Percentiles rank a stretch among this genome's conserved stretches.
phyloP scores from a whole-genome alignment of 2,797 vertebrate species.

The Sphenopsis melanotis region DNA sequence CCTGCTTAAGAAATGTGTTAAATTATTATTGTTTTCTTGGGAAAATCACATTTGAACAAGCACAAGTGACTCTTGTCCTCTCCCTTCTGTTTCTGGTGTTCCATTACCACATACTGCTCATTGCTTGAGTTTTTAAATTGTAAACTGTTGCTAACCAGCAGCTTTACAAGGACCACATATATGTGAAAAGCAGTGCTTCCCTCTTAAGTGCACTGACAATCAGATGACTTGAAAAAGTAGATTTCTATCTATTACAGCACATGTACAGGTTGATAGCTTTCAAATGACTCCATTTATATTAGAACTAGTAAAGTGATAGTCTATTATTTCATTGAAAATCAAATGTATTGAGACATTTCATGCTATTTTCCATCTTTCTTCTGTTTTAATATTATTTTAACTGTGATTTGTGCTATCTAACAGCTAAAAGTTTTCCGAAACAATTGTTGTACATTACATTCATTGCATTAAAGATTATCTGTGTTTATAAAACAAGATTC shows the following conservation, averaged over 20 bases:
- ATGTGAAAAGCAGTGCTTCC: not conserved
- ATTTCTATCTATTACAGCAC: not conserved
- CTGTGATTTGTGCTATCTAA: not conserved
- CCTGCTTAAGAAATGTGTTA: not conserved
- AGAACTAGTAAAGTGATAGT: not conserved
- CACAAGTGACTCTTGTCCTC: not conserved
- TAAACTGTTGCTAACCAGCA: not conserved
- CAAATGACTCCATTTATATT: not conserved
- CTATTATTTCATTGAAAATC: constrained; percentile 6
- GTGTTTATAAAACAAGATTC: constrained; percentile 10
- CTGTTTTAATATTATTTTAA: not conserved
- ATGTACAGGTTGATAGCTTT: not conserved
- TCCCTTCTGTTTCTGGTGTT: not conserved
- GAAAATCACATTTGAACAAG: not conserved
- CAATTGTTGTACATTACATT: not conserved
- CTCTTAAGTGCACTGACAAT: not conserved
- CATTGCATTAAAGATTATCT: not conserved
- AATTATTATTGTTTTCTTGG: not conserved
- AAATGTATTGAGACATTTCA: not conserved
- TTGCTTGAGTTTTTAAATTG: not conserved
- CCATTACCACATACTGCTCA: not conserved
- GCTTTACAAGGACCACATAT: not conserved
- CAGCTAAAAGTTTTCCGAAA: not conserved
- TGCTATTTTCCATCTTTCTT: not conserved
- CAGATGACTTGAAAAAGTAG: not conserved